Conservation (phyloP, 2,888 invertebrate genomes). For the Tipula unca region DNA sequence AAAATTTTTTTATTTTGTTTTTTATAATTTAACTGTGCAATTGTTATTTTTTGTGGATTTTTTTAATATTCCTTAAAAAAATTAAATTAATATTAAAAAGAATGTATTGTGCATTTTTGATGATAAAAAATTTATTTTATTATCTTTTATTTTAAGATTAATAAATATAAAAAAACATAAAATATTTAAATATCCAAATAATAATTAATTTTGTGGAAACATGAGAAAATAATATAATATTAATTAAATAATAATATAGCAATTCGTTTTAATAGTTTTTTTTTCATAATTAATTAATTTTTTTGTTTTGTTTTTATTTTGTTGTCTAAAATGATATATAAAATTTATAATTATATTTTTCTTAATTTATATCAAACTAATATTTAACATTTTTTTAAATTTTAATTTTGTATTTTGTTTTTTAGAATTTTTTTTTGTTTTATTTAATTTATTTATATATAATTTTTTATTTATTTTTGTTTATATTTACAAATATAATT, state of each 20-base stretch:
- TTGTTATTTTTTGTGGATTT: slow-evolving; percentile 16
- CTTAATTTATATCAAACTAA: slow-evolving; percentile 17
- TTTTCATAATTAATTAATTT: not conserved
- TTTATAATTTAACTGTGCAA: slow-evolving; percentile 18
- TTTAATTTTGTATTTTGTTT: slow-evolving; percentile 16
- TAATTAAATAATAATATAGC: not conserved
- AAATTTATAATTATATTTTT: slow-evolving; percentile 14
- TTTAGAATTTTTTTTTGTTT: slow-evolving; percentile 17
- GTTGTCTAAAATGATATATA: slow-evolving; percentile 17
- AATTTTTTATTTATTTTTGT: not conserved
- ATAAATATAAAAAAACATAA: not conserved
- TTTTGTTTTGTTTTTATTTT: not conserved
- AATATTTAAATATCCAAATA: not conserved
- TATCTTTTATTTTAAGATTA: not conserved
- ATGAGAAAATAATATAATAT: not conserved
- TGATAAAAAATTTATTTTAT: not conserved
- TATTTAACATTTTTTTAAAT: slow-evolving; percentile 18
- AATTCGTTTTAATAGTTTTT: not conserved
- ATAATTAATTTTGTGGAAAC: not conserved
- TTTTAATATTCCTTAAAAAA: not conserved
- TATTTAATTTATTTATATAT: not conserved
- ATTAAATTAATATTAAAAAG: not conserved
- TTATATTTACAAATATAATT: slow-evolving; percentile 19
- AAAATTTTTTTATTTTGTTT: not conserved
- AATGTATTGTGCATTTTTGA: not conserved